Conservation (phyloP, 2,113 vertebrate genomes). For the Loxodonta africana region DNA sequence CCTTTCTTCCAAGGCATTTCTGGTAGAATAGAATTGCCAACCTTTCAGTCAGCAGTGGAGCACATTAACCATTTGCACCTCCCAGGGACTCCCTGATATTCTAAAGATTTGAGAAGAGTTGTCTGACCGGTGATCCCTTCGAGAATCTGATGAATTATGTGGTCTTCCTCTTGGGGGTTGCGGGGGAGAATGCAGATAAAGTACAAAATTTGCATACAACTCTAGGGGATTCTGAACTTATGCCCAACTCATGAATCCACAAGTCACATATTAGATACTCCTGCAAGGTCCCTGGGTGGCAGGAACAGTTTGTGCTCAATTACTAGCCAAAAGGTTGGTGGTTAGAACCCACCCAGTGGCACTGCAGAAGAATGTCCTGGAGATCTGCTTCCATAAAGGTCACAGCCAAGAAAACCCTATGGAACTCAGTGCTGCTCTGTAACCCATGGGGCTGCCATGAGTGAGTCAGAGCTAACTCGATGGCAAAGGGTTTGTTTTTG, state of each 20-base stretch:
- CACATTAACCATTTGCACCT: background rate
- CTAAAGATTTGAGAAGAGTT: background rate
- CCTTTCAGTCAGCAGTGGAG: background rate
- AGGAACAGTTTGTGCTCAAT: background rate
- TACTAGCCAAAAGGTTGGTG: background rate
- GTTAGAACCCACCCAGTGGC: background rate
- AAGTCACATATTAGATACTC: background rate
- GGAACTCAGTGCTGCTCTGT: too few species aligned
- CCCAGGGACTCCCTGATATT: background rate
- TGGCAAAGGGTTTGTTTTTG: too few species aligned
- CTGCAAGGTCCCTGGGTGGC: background rate
- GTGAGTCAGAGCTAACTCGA: too few species aligned
- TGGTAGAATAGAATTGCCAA: background rate
- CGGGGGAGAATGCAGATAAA: background rate
- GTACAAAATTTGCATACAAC: slow-evolving; percentile 8
- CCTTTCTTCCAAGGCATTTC: background rate
- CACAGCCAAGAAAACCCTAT: too few species aligned
- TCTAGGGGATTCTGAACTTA: background rate
- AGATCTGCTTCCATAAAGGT: background rate
- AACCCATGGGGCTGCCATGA: too few species aligned
- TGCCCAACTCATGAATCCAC: background rate
- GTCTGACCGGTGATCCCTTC: background rate
- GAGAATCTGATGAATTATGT: background rate
- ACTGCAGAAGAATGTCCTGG: background rate
- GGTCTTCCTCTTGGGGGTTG: background rate